Percentiles rank a stretch among this genome's conserved stretches.
Conservation (phyloP, 2,888 invertebrate genomes). For the Dexiosoma caninum region DNA sequence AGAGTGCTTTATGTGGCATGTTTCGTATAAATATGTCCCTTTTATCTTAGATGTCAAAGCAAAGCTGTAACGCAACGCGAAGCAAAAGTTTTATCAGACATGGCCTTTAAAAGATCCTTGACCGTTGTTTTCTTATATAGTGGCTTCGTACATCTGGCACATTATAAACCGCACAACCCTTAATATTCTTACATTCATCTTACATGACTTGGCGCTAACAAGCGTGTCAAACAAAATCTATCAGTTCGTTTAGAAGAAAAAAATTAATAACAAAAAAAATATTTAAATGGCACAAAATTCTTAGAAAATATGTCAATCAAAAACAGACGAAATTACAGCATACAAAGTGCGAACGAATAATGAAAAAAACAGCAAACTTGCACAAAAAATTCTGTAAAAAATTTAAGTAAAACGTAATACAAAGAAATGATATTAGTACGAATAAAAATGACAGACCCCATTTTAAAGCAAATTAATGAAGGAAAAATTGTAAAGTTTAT, state of each 20-base stretch:
- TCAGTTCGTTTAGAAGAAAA: constrained; percentile 27
- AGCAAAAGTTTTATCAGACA: no score
- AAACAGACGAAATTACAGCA: neutral
- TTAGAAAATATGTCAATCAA: constrained; percentile 24
- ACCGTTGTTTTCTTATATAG: neutral
- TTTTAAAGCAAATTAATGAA: neutral
- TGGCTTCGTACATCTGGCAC: neutral
- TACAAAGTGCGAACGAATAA: neutral
- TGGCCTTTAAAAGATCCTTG: neutral
- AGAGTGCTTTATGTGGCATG: no score
- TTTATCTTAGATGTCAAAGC: no score
- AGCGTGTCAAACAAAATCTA: constrained; percentile 43
- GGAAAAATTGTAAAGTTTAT: neutral
- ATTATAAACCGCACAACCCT: neutral
- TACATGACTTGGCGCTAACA: constrained; percentile 29
- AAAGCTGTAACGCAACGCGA: no score
- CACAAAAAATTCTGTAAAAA: neutral
- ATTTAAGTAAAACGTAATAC: no score
- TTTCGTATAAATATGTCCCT: no score
- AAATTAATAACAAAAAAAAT: no score
- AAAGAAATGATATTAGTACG: neutral
- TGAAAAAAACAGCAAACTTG: neutral
- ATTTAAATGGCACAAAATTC: neutral
- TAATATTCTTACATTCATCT: constrained; percentile 1
- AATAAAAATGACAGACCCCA: neutral